phyloP scores from a whole-genome alignment of 2,797 vertebrate species.

The Nothura maculosa region DNA sequence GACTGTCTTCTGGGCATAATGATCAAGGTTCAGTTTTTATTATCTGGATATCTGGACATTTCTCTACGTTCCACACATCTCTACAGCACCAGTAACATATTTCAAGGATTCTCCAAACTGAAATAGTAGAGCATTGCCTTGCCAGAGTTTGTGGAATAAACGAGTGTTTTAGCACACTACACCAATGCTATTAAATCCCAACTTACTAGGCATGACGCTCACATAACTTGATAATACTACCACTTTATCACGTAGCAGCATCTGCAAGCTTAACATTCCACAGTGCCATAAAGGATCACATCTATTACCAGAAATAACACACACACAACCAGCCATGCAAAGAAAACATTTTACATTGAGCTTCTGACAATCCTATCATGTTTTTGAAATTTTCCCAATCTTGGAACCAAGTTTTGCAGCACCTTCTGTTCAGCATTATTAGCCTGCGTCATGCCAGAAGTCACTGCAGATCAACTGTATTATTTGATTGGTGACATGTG shows the following conservation, averaged over 20 bases:
- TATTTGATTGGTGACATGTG: background rate
- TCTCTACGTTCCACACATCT: background rate
- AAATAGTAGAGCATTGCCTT: background rate
- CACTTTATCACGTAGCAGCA: constrained; percentile 1
- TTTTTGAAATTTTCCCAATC: background rate
- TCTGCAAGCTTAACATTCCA: background rate
- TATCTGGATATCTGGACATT: background rate
- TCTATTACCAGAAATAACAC: background rate
- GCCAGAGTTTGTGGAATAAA: background rate
- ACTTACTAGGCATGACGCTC: background rate
- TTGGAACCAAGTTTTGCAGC: background rate
- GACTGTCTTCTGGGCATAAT: background rate
- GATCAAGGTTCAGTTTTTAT: background rate
- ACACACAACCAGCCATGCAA: background rate
- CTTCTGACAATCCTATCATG: background rate
- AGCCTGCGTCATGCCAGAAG: background rate
- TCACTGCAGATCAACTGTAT: background rate
- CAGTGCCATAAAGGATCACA: background rate
- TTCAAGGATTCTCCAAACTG: background rate
- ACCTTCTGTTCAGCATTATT: background rate
- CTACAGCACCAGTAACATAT: background rate
- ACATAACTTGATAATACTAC: background rate
- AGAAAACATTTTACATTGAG: background rate
- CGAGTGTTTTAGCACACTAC: background rate
- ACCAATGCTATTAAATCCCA: background rate